Conservation (phyloP, 2,888 invertebrate species). For the Plagodis pulveraria region DNA sequence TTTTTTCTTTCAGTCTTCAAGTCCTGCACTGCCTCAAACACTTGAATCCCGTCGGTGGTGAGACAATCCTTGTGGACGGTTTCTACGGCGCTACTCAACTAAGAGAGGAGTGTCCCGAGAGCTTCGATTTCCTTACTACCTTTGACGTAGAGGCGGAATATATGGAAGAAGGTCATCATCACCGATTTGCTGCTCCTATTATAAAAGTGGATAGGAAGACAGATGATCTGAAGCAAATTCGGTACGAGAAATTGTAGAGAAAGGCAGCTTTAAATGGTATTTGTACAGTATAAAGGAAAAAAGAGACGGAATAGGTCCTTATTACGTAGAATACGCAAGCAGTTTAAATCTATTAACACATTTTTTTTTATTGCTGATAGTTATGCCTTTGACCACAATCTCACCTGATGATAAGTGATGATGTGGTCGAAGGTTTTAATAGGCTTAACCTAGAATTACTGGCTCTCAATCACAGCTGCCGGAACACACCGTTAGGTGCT, state of each 20-base stretch:
- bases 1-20: slow-evolving; percentile 71
- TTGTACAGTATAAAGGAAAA: no score
- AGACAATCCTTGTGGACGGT: slow-evolving; percentile 90
- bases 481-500: no score
- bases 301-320: no score
- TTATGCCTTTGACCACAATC: no score
- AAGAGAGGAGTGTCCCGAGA: slow-evolving; percentile 76
- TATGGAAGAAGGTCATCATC: slow-evolving; percentile 86
- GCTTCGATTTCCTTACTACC: slow-evolving; percentile 84
- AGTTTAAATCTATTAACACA: no score
- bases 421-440: no score
- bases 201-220: slow-evolving; percentile 83
- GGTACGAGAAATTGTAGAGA: slow-evolving; percentile 57
- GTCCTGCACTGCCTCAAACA: slow-evolving; percentile 75
- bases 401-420: no score
- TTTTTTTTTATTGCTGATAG: no score
- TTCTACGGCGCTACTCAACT: slow-evolving; percentile 87
- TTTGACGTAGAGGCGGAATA: slow-evolving; percentile 87
- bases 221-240: slow-evolving; percentile 85
- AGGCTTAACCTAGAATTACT: no score
- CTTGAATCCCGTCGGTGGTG: slow-evolving; percentile 87
- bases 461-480: no score
- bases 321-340: no score
- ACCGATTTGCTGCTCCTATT: slow-evolving; percentile 84
- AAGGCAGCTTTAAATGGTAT: no score